Evolutionary conservation across 1,140 invertebrate genomes (phyloP).

Genomic region (Ylistrum balloti): DNA sequence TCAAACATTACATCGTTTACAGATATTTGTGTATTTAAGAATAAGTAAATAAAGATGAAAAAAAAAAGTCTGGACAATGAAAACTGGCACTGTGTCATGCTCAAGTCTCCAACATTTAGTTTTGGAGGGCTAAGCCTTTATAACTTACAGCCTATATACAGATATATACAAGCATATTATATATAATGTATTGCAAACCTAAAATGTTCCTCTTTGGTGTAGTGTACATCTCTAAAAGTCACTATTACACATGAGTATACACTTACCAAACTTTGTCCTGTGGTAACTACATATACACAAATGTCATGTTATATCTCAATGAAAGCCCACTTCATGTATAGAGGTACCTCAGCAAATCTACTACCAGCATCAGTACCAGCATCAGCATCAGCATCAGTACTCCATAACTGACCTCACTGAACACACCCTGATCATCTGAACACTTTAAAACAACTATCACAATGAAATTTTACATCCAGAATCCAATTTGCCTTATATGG

Average conservation of each 20-base stretch:
- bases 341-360: too few species aligned
- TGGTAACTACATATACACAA: neutral
- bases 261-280: neutral
- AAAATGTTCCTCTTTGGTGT: neutral
- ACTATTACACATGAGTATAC: neutral
- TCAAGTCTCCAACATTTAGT: neutral
- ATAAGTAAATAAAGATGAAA: neutral
- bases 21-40: neutral
- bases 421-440: conserved; percentile 5
- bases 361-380: too few species aligned
- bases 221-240: neutral
- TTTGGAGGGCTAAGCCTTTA: neutral
- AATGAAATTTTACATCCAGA: neutral
- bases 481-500: neutral
- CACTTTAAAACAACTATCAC: conserved; percentile 7
- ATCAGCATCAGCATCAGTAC: neutral
- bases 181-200: neutral
- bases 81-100: neutral
- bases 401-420: neutral
- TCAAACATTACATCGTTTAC: neutral
- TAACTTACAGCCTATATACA: neutral
- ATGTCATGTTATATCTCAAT: neutral
- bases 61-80: neutral
- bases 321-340: neutral
- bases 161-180: neutral